Evolutionary conservation across 1,140 invertebrate genomes (phyloP), one percentile per base, ranked within the genome.

Genomic region (Nephila pilipes): DNA sequence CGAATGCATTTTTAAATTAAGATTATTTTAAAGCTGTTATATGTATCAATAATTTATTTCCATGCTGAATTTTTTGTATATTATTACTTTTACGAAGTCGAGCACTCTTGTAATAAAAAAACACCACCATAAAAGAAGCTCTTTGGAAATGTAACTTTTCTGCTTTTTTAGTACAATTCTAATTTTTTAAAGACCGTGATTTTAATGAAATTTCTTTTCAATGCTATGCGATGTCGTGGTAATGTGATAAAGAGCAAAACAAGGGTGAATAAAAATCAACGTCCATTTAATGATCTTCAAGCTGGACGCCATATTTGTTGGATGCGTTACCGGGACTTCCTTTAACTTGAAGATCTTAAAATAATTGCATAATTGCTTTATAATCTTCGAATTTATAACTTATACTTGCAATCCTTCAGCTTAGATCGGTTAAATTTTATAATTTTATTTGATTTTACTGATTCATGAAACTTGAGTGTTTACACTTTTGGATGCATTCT

Each of bases 261-360:
- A 57, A 55, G 12, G 22, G 46, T 57, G 54, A 60, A 87, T 54
- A 87, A 87, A 87, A 87, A 87, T 87, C 57, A 14, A 54, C 85
- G 58, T 87, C 85, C 85, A 88, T 75, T 88, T 88, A 69, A 75
- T 88, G 60, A 65, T 46, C 60, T 38, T 55, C 29, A 65, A 57
- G 32, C 20, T 38, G 54, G 87, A 88, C 87, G 87, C 87, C 87
- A 88, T 88, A 88, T 88, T 88, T 88, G 87, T 88, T 88, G 57
- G 87, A 32, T 88, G 87, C 63, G 87, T 88, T 75, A 60, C 65
- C 38, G 22, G 22, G 65, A 88, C 63, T 88, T 88, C 87, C 87
- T 88, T 57, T 88, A 54, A 58, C 57, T 16, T 36, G 29, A 60
- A 55, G 0, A 83, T 55, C 69, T 32, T 75, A 75, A 18, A 75